Evolutionary conservation across 2,797 vertebrate genomes (phyloP).

Genomic region (Podarcis siculus): DNA sequence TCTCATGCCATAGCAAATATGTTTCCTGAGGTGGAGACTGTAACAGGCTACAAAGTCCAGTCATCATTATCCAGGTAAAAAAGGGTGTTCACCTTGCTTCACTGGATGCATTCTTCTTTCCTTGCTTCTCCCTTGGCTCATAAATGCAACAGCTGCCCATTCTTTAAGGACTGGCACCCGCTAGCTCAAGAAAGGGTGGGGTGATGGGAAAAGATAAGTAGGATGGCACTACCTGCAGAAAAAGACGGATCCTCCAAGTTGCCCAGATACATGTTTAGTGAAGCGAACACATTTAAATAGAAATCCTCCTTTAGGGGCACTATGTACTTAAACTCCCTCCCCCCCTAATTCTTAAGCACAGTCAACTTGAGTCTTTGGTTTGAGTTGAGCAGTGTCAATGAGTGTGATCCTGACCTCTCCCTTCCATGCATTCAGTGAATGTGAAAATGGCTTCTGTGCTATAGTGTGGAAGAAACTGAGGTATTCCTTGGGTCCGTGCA

Average conservation of each 20-base stretch:
- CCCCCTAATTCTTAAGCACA: background rate
- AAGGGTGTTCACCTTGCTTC: background rate
- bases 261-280: background rate
- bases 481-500: background rate
- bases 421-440: background rate
- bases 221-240: background rate
- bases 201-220: background rate
- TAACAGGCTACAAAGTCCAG: background rate
- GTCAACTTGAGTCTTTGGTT: background rate
- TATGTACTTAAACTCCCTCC: background rate
- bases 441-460: background rate
- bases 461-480: background rate
- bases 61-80: background rate
- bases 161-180: background rate
- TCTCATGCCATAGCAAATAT: background rate
- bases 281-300: background rate
- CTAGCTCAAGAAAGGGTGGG: background rate
- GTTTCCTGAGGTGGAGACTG: background rate
- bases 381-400: too few relatives aligned
- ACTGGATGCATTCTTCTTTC: background rate
- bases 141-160: background rate
- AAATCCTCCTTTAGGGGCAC: background rate
- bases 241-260: background rate
- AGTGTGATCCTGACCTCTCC: too few relatives aligned
- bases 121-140: too few relatives aligned